Evolutionary conservation across 2,888 invertebrate species (phyloP).

Genomic region (Drosophila eohydei): DNA sequence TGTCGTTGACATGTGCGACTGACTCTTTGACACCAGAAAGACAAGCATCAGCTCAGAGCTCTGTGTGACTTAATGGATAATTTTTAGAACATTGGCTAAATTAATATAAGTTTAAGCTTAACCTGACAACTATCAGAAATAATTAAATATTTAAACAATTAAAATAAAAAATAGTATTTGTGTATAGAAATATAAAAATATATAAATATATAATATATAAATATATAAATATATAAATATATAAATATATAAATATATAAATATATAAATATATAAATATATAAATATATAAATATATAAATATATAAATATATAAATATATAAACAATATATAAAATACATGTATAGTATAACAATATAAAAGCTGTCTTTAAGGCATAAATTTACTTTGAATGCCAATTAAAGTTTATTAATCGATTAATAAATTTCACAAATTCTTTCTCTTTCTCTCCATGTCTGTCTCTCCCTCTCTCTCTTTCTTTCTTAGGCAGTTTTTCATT

Average conservation of each 20-base stretch:
- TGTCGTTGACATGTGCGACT: not conserved
- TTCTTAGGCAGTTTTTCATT: not conserved
- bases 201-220: not conserved
- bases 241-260: not conserved
- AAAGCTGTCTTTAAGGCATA: no score
- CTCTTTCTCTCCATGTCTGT: not conserved
- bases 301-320: no score
- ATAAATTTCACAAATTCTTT: no score
- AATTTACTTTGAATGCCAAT: no score
- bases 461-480: not conserved
- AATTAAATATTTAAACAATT: not conserved
- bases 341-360: no score
- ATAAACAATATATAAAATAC: no score
- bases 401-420: no score
- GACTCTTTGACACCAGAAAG: no score
- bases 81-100: not conserved
- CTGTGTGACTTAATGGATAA: not conserved
- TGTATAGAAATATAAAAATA: no score
- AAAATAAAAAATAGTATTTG: no score
- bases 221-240: no score
- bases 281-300: not conserved
- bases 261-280: no score
- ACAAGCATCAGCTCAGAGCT: not conserved
- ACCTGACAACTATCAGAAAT: not conserved
- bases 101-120: not conserved